Evolutionary conservation across 2,797 vertebrate genomes (phyloP), one percentile per base, ranked within the genome.

Genomic region (Falco biarmicus): DNA sequence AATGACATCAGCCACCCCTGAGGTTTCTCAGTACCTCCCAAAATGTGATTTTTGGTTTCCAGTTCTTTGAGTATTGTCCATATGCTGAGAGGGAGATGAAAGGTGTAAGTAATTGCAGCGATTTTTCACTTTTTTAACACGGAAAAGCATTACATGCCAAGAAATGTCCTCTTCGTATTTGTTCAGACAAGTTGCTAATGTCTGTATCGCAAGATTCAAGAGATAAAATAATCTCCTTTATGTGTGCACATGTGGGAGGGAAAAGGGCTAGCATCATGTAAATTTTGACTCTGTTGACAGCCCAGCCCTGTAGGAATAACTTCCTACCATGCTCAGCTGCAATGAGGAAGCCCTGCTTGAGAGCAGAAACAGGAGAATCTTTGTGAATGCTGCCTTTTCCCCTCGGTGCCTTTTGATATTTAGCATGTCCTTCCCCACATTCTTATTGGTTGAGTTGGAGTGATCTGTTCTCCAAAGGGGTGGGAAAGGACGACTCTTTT

Each of bases 231-330:
- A 86, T 78, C 87, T 80, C 64, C 20, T n/a, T 94, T 61, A 57
- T 50, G 43, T 3, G 14, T 56, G 73, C 83, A 73, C 69, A 84
- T 11, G 39, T 63, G 66, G 84, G 84, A 80, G 78, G 86, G 81
- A 75, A 75, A 76, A 48, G 61, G 73, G 54, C 61, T 65, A 69
- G 50, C 85, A 76, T 63, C 37, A 83, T 5, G 59, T 86, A 92
- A 84, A 94, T 94, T 93, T 79, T 74, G 25, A 73, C 59, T 79
- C 69, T 50, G 84, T 15, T 94, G 89, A 96, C 93, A 94, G 73
- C 39, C 41, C 4, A 59, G 26, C 26, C 65, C 79, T 65, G 17
- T 31, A 87, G 82, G 84, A 96, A 60, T 64, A 84, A 83, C 78
- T 65, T 78, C 50, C n/a, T 54, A 17, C 56, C 63, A 45, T 20